Evolutionary conservation across 1,140 invertebrate species (phyloP).

Genomic region (Pteromalus puparum): DNA sequence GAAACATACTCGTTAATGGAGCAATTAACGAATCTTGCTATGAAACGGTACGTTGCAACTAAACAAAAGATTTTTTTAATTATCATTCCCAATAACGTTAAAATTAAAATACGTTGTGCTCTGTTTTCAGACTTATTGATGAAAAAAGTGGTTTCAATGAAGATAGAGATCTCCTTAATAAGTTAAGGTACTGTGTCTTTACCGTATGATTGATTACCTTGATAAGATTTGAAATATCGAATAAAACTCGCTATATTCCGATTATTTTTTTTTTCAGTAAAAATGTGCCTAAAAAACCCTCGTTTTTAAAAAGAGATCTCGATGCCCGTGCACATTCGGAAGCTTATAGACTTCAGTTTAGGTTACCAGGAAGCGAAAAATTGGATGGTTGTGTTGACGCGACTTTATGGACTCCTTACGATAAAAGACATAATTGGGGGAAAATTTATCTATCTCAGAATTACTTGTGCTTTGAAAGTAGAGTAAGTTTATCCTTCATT

Average conservation of each 20-base stretch:
- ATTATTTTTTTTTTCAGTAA: slow-evolving; percentile 75
- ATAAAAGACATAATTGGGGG: slow-evolving; percentile 93
- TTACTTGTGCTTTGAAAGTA: slow-evolving; percentile 97
- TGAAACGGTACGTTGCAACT: slow-evolving; percentile 86
- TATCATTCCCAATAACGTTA: slow-evolving; percentile 62
- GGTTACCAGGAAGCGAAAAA: slow-evolving; percentile 91
- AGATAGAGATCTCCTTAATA: slow-evolving; percentile 87
- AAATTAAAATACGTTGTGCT: slow-evolving; percentile 50
- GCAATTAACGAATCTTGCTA: slow-evolving; percentile 96
- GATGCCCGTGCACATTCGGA: slow-evolving; percentile 95
- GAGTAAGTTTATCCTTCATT: slow-evolving; percentile 78
- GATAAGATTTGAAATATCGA: no score
- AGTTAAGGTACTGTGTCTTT: slow-evolving; percentile 79
- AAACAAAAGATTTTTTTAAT: slow-evolving; percentile 43
- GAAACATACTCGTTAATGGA: slow-evolving; percentile 95
- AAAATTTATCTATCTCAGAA: slow-evolving; percentile 94
- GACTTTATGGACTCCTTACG: slow-evolving; percentile 96
- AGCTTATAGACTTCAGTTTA: slow-evolving; percentile 88
- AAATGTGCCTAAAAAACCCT: slow-evolving; percentile 90
- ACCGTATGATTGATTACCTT: slow-evolving; percentile 6
- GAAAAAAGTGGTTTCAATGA: slow-evolving; percentile 90
- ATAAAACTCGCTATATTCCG: background rate
- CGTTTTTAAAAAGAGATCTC: slow-evolving; percentile 94
- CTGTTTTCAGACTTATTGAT: slow-evolving; percentile 83
- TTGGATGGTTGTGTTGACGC: slow-evolving; percentile 94